Conservation (phyloP, 2,113 vertebrate species). For the Crotophaga sulcirostris region DNA sequence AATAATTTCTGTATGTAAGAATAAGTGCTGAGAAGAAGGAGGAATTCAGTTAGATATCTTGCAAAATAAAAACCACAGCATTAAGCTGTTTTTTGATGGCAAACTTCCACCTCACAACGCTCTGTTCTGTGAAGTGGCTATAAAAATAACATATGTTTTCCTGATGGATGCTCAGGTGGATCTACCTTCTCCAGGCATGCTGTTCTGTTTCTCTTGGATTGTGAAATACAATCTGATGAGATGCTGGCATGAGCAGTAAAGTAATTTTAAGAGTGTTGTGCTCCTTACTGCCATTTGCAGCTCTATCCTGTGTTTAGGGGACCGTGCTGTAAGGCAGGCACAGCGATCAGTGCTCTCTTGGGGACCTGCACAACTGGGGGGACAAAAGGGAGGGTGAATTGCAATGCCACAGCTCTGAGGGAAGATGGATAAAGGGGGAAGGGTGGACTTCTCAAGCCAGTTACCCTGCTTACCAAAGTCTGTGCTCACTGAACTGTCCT, state of each 20-base stretch:
- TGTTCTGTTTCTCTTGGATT: background rate
- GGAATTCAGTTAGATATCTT: background rate
- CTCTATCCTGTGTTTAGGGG: rapidly evolving
- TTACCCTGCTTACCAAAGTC: slow-evolving; percentile 18
- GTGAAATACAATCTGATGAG: background rate
- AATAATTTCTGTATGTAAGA: background rate
- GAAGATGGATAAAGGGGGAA: background rate
- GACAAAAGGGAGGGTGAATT: background rate
- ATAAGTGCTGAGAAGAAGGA: background rate
- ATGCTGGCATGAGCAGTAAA: background rate
- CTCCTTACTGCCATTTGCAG: rapidly evolving
- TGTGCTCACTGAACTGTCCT: slow-evolving; percentile 57
- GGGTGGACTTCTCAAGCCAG: background rate
- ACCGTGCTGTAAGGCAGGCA: background rate
- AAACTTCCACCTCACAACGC: background rate
- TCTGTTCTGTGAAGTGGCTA: background rate
- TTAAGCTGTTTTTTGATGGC: background rate
- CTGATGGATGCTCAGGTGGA: background rate
- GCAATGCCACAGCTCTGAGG: background rate
- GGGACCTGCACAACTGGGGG: background rate
- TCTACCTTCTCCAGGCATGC: background rate
- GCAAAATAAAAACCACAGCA: background rate
- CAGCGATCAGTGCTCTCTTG: rapidly evolving
- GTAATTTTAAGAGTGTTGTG: background rate
- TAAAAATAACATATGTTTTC: background rate